A percentile compares a stretch with the other conserved stretches of the same genome.
phyloP scores from a whole-genome alignment of 2,113 vertebrate species.

The Tupaia tana region DNA sequence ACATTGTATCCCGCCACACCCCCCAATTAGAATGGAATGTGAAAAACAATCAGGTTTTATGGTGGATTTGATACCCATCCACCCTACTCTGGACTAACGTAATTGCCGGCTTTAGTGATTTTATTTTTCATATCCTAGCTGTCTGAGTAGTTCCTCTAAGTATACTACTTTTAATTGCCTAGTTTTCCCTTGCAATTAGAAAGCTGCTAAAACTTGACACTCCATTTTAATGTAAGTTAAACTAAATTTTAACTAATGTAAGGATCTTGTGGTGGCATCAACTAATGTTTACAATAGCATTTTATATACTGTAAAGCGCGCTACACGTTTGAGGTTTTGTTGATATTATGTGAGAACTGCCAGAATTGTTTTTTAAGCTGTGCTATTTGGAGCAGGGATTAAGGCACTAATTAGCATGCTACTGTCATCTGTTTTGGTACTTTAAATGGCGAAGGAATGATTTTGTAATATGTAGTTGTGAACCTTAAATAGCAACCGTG shows the following conservation, averaged over 20 bases:
- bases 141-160: constrained; percentile 40
- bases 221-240: constrained; percentile 47
- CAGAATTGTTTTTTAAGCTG: constrained; percentile 54
- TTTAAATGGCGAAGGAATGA: constrained; percentile 63
- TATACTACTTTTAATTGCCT: constrained; percentile 60
- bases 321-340: constrained; percentile 17
- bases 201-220: constrained; percentile 60
- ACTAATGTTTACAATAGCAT: constrained; percentile 52
- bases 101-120: not conserved
- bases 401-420: constrained; percentile 59
- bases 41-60: constrained; percentile 24
- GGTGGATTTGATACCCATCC: not conserved
- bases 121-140: constrained; percentile 21
- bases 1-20: not conserved
- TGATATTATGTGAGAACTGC: constrained; percentile 35
- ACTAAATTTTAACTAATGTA: constrained; percentile 60
- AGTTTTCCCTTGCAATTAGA: constrained; percentile 57
- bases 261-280: constrained; percentile 21
- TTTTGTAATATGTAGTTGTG: constrained; percentile 38
- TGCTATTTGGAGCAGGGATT: constrained; percentile 65
- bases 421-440: constrained; percentile 41
- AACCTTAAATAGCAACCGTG: not conserved
- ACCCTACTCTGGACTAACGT: constrained; percentile 19
- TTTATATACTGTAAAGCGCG: constrained; percentile 55
- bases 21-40: not conserved